Percentiles rank a stretch among this genome's conserved stretches.
phyloP scores from a whole-genome alignment of 2,888 invertebrate species.

The Aporophyla lueneburgensis region DNA sequence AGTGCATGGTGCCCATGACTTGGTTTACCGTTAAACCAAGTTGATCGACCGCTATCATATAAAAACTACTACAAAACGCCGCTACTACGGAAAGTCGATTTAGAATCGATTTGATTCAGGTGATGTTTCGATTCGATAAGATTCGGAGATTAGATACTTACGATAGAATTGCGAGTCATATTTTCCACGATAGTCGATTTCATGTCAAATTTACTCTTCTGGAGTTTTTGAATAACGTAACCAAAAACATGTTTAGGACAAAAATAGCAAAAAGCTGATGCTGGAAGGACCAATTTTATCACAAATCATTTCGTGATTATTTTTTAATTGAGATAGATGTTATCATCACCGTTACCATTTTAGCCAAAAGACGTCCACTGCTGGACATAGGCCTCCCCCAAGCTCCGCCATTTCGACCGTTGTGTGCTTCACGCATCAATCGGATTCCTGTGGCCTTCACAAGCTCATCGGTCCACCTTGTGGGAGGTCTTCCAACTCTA shows the following conservation, averaged over 20 bases:
- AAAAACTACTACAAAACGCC: conserved; percentile 66
- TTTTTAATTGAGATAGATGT: not conserved
- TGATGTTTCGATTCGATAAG: conserved; percentile 11
- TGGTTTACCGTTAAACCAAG: conserved; percentile 82
- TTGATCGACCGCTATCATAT: conserved; percentile 82
- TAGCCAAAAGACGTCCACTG: too few relatives aligned
- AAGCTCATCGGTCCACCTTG: too few relatives aligned
- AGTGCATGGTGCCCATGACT: conserved; percentile 72
- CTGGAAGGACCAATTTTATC: not conserved
- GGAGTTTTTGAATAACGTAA: not conserved
- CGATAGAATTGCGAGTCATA: not conserved
- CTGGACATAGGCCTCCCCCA: too few relatives aligned
- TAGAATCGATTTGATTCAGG: conserved; percentile 20
- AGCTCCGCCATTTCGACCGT: too few relatives aligned
- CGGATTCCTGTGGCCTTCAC: too few relatives aligned
- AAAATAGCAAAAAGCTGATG: not conserved
- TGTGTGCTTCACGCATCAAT: too few relatives aligned
- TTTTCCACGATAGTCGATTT: not conserved
- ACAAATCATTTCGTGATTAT: not conserved
- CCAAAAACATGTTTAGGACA: not conserved
- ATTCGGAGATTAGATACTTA: not conserved
- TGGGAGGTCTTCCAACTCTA: too few relatives aligned
- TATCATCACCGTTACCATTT: too few relatives aligned
- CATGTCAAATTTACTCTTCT: not conserved
- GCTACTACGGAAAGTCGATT: conserved; percentile 68